A percentile compares a stretch with the other conserved stretches of the same genome.
These are phyloP conservation scores for Amitus sp. DNA, from an alignment of 2,888 invertebrate species.

Conservation along the genomic window DNA sequence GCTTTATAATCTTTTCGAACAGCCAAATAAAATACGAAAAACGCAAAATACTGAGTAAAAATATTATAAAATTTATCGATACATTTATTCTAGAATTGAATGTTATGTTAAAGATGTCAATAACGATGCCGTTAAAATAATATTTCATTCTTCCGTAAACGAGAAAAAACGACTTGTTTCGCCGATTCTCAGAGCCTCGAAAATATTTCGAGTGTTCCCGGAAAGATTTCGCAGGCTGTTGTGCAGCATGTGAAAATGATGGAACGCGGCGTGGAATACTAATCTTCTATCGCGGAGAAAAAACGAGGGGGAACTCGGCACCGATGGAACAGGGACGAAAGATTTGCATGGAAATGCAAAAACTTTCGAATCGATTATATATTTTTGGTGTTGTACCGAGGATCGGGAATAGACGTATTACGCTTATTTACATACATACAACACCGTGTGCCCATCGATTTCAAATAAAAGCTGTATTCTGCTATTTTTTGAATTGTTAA, in stretches of 20 bases:
- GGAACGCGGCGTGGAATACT: constrained; percentile 50
- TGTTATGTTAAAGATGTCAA: too few species aligned
- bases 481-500: too few species aligned
- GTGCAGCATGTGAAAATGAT: constrained; percentile 54
- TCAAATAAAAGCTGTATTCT: not conserved
- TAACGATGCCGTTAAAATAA: too few species aligned
- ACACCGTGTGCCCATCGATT: not conserved
- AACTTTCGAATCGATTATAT: constrained; percentile 40
- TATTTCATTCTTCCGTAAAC: too few species aligned
- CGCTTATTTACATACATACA: constrained; percentile 25
- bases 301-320: constrained; percentile 24
- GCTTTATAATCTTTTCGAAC: too few species aligned
- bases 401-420: constrained; percentile 29
- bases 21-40: too few species aligned
- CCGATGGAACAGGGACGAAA: constrained; percentile 21
- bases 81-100: too few species aligned
- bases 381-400: constrained; percentile 31
- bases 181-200: not conserved
- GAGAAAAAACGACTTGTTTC: not conserved
- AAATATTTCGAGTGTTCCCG: constrained; percentile 1
- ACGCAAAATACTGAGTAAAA: too few species aligned
- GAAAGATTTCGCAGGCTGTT: constrained; percentile 2
- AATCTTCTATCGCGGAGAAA: constrained; percentile 40
- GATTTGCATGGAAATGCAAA: constrained; percentile 46
- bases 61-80: too few species aligned